Percentiles rank a stretch among this genome's conserved stretches.
Conservation (phyloP, 2,888 invertebrate species). For the Agonopterix heracliana region DNA sequence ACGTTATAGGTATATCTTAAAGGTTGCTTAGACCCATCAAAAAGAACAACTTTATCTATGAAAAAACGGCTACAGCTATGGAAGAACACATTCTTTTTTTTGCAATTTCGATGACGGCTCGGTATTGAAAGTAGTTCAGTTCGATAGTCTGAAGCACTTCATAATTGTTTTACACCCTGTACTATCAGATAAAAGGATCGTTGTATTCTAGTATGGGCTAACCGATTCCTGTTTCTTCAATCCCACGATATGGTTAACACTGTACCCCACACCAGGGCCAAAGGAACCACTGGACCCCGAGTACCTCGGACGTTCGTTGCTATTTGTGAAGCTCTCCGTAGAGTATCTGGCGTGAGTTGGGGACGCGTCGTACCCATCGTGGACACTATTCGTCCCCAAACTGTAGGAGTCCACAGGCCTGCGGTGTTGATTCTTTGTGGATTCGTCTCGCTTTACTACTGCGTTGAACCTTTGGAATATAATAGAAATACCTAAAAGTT, state of each 20-base stretch:
- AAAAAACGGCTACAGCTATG: no score
- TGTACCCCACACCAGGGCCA: slow-evolving; percentile 38
- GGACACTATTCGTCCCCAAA: slow-evolving; percentile 7
- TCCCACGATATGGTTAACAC: slow-evolving; percentile 33
- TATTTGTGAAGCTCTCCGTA: slow-evolving; percentile 9
- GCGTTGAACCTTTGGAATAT: slow-evolving; percentile 45
- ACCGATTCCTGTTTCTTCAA: slow-evolving; percentile 11
- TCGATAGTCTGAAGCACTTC: no score
- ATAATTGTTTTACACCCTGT: no score
- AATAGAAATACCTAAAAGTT: no score
- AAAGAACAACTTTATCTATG: no score
- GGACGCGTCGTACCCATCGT: slow-evolving; percentile 19
- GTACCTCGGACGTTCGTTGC: slow-evolving; percentile 8
- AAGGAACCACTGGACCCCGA: slow-evolving; percentile 14
- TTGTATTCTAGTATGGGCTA: not conserved
- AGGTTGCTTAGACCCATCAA: no score
- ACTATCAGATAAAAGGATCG: no score
- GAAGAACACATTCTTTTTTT: no score
- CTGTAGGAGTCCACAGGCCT: slow-evolving; percentile 22
- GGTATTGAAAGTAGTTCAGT: no score
- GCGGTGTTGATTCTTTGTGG: slow-evolving; percentile 34
- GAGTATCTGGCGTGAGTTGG: slow-evolving; percentile 16
- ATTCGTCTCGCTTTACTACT: slow-evolving; percentile 48
- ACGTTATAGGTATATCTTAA: no score
- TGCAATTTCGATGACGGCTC: no score